Base-by-base conservation (phyloP, 2,888 invertebrate genomes). In the Ormyrus thymus region DNA sequence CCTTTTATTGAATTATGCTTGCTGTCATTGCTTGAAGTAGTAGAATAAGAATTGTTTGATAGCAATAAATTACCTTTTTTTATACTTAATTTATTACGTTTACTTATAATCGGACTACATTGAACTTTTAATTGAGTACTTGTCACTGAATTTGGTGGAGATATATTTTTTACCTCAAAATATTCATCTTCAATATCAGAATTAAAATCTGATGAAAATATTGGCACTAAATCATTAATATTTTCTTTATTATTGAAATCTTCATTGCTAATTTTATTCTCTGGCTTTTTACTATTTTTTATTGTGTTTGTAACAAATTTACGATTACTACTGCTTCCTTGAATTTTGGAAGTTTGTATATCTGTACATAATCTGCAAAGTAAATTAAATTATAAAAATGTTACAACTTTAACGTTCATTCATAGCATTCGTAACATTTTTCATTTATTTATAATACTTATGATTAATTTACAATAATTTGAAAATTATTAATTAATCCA, bases 101-200 rank as follows among this genome's bases (percentile, higher is more conserved):
- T 81, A 68, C 77, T 71, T 46, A 81, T 45, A 59, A 81, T 64
- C 11, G 81, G 81, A 75, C 81, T 81, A 64, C 9, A 78, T 13
- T 76, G 58, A 13, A 76, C 9, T 74, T 76, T 72, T 43, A 43
- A 43, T 56, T 51, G 61, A 43, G n/a, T 56, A 55, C 6, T n/a
- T 58, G 45, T 15, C 66, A 62, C 29, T 11, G 75, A 64, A 43
- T 11, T 10, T 56, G 75, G 48, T 53, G 80, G 65, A 6, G 74
- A 71, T 13, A 64, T 51, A 56, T 29, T 7, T 13, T 71, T 72
- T 43, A 29, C 29, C 4, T 62, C 1, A 53, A 58, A 50, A 78
- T 3, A 46, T 11, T 65, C 71, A 55, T 53, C 55, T 73, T 81
- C 82, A 46, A 76, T 46, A 48, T 74, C 73, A 15, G 73, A 76